Percentiles rank a stretch among this genome's conserved stretches.
Evolutionary conservation across 1,140 invertebrate genomes (phyloP).

Genomic region (Drosophila dunni): DNA sequence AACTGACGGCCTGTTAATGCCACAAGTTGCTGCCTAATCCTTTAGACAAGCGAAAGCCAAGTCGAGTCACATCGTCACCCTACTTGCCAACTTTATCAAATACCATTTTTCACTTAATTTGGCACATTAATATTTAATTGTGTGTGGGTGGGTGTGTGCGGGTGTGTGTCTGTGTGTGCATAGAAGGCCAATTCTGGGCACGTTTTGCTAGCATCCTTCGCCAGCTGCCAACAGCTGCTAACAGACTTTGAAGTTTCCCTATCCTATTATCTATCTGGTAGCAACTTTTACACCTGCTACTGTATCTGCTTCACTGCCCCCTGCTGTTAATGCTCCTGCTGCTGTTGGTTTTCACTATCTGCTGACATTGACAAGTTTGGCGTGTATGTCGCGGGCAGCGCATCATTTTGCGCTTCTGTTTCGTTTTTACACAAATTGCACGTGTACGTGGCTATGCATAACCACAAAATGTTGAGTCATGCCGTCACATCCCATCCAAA

Average conservation of each 20-base stretch:
- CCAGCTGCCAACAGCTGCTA: slow-evolving; percentile 74
- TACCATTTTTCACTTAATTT: slow-evolving; percentile 77
- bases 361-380: slow-evolving; percentile 74
- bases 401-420: slow-evolving; percentile 35
- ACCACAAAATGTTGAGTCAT: slow-evolving; percentile 81
- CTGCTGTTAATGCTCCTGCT: neutral
- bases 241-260: slow-evolving; percentile 39
- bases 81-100: slow-evolving; percentile 28
- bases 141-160: slow-evolving; percentile 49
- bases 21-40: slow-evolving; percentile 72
- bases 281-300: slow-evolving; percentile 4
- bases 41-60: slow-evolving; percentile 46
- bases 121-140: slow-evolving; percentile 79
- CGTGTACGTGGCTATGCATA: slow-evolving; percentile 76
- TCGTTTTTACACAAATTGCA: slow-evolving; percentile 53
- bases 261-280: neutral
- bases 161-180: slow-evolving; percentile 28
- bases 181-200: slow-evolving; percentile 42
- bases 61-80: neutral
- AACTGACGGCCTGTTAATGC: slow-evolving; percentile 56
- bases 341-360: slow-evolving; percentile 60
- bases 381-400: slow-evolving; percentile 31
- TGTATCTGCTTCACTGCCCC: neutral
- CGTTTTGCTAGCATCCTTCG: slow-evolving; percentile 47
- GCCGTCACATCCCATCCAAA: neutral